Conservation (phyloP, 1,140 invertebrate species). For the Pogonognathellus flavescens region DNA sequence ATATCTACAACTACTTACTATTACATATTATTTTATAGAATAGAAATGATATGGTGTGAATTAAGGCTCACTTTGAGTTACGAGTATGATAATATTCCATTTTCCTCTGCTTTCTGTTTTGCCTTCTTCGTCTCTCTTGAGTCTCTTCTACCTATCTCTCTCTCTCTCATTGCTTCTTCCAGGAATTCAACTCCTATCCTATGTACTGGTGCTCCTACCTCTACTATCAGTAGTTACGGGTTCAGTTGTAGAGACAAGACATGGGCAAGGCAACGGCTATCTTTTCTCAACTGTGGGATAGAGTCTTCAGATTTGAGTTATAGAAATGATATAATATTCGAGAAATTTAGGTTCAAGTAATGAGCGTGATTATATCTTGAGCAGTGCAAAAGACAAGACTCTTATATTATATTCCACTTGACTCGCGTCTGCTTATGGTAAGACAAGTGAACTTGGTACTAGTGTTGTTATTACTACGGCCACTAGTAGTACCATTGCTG, state of each 20-base stretch:
- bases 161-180: too few relatives aligned
- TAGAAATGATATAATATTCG: conserved; percentile 36
- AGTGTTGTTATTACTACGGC: too few relatives aligned
- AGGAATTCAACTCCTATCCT: too few relatives aligned
- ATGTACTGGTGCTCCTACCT: neutral
- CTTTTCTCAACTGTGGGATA: neutral
- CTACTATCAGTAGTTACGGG: neutral
- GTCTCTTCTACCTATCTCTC: too few relatives aligned
- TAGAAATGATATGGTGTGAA: conserved; percentile 32
- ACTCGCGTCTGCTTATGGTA: neutral
- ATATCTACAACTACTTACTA: neutral
- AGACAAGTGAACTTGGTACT: too few relatives aligned
- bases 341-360: conserved; percentile 37
- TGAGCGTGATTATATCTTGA: conserved; percentile 41
- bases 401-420: conserved; percentile 27
- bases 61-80: conserved; percentile 37
- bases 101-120: neutral
- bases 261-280: conserved; percentile 15
- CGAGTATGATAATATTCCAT: conserved; percentile 48
- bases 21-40: conserved; percentile 23
- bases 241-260: neutral
- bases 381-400: neutral
- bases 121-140: neutral
- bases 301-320: conserved; percentile 3
- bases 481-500: neutral